phyloP scores from a whole-genome alignment of 2,113 vertebrate genomes.

The Manacus vitellinus region DNA sequence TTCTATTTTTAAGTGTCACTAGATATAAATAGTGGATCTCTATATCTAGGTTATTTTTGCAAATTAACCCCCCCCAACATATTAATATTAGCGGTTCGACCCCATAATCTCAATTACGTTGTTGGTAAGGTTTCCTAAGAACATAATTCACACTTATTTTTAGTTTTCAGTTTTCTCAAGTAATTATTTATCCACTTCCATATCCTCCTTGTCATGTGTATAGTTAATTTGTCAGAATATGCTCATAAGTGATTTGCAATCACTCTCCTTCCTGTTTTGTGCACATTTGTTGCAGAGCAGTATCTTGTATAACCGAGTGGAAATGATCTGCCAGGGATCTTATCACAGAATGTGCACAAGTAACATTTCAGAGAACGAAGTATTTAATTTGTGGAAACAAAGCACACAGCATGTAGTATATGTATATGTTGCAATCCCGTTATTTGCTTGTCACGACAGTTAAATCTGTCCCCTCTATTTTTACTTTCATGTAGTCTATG shows the following conservation, averaged over 20 bases:
- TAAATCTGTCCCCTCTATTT: neutral
- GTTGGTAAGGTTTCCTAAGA: conserved; percentile 11
- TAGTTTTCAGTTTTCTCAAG: conserved; percentile 11
- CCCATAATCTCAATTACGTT: neutral
- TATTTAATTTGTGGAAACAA: neutral
- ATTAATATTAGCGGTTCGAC: neutral
- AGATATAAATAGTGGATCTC: neutral
- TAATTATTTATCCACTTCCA: conserved; percentile 57
- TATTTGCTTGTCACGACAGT: neutral
- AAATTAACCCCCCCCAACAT: neutral
- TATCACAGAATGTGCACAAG: neutral
- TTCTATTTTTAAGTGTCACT: neutral
- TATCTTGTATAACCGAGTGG: conserved; percentile 44
- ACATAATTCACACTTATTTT: conserved; percentile 32
- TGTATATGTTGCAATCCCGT: neutral
- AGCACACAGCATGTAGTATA: neutral
- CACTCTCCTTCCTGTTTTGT: conserved; percentile 49
- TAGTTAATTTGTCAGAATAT: conserved; percentile 55
- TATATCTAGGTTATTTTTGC: neutral
- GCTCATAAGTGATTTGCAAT: conserved; percentile 54
- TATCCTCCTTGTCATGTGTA: conserved; percentile 49
- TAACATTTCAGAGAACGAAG: neutral
- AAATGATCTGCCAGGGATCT: neutral
- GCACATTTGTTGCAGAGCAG: neutral
- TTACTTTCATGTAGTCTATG: neutral